Conservation (phyloP, 2,797 vertebrate genomes). For the Micropoecilia bifurca region DNA sequence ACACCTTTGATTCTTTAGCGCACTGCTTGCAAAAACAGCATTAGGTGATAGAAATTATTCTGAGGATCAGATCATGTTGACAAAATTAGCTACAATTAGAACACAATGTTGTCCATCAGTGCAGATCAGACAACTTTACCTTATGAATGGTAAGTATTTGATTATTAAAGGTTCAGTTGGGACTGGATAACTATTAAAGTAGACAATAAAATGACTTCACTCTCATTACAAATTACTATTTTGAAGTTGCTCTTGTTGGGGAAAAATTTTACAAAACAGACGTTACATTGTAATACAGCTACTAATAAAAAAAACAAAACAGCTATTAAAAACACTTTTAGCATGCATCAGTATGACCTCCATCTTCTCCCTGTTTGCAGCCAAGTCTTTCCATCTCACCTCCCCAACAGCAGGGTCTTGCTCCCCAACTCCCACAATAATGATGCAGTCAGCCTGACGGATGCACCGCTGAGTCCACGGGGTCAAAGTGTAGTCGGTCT, state of each 20-base stretch:
- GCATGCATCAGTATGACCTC: neutral
- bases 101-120: neutral
- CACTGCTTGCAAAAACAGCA: neutral
- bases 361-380: neutral
- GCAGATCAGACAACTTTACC: neutral
- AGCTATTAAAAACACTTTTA: neutral
- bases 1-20: neutral
- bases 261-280: neutral
- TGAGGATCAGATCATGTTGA: neutral
- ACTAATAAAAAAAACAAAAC: neutral
- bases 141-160: neutral
- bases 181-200: neutral
- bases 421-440: constrained; percentile 93
- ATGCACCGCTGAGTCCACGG: constrained; percentile 97
- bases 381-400: constrained; percentile 49
- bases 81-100: neutral
- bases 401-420: constrained; percentile 91
- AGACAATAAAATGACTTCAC: neutral
- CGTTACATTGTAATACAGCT: neutral
- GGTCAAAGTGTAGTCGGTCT: constrained; percentile 89
- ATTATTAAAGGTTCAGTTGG: neutral
- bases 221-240: neutral
- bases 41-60: neutral
- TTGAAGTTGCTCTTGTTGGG: neutral
- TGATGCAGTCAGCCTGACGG: constrained; percentile 94